phyloP scores from a whole-genome alignment of 2,797 vertebrate genomes.

The Aratinga solstitialis region DNA sequence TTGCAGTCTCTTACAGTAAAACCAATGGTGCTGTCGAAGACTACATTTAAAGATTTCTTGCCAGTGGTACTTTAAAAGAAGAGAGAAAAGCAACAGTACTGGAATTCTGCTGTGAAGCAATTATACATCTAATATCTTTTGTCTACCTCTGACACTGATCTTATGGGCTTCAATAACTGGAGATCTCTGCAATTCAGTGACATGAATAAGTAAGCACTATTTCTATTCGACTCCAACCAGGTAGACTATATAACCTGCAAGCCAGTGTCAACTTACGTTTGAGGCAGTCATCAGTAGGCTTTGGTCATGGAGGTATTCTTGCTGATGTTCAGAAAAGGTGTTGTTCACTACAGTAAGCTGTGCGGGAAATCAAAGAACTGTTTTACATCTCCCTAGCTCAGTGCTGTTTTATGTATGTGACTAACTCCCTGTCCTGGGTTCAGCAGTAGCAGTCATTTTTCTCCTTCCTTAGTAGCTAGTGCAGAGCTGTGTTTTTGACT shows the following conservation, averaged over 20 bases:
- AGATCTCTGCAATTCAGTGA: background rate
- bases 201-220: background rate
- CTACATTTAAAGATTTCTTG: background rate
- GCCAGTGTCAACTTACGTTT: background rate
- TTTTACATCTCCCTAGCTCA: background rate
- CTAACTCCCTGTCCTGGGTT: background rate
- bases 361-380: background rate
- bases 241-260: background rate
- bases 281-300: background rate
- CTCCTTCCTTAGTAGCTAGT: no score
- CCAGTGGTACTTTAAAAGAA: background rate
- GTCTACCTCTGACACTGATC: background rate
- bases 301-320: background rate
- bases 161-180: background rate
- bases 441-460: no score
- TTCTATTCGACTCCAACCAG: background rate
- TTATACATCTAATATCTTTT: background rate
- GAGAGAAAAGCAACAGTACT: background rate
- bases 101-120: background rate
- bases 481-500: no score
- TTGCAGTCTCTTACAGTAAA: background rate
- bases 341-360: background rate
- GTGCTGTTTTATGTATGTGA: constrained; percentile 3
- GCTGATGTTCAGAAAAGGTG: background rate
- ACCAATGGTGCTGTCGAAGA: background rate